Evolutionary conservation across 2,888 invertebrate genomes (phyloP), one percentile per base, ranked within the genome.

Genomic region (Embidobia sp.): DNA sequence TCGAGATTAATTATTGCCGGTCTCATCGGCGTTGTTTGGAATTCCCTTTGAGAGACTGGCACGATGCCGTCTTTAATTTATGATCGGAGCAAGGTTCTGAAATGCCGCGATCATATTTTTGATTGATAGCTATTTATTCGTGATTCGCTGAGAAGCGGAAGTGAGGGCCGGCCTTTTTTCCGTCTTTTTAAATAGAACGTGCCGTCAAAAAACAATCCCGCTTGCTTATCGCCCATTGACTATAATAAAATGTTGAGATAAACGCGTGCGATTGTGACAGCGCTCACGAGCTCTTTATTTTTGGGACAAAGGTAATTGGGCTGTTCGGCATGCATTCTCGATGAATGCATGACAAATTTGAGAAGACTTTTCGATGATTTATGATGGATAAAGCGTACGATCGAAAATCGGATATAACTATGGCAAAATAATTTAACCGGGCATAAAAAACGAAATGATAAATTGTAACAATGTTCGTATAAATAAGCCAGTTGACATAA

Each of bases 61-160:
- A 72, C 67, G 63, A 69, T 29, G 78, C 76, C 75, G 78, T 72
- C 37, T 63, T 79, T 79, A 79, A 79, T 79, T 79, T 79, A 79
- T 79, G 79, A 69, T 44, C 53, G 70, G 49, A 59, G 51, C 42
- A 53, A 63, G 70, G 79, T 37, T 79, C 79, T 77, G 74, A 79
- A 79, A 76, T 42, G 74, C 79, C 77, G 76, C 78, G 74, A 78
- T 78, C 74, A 72, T 69, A 64, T 61, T 57, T 79, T 81, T 84
- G 84, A 84, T 83, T 82, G 84, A 84, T 82, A 77, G 82, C 80
- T 80, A 81, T 84, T 82, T 82, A 80, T 79, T 79, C 77, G 79
- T 64, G 79, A 73, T 78, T 77, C 70, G 67, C 55, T 70, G 78
- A 70, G 77, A 76, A 74, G 76, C 77, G 79, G 79, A 77, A 74